Base-by-base conservation (phyloP, 2,888 invertebrate genomes). In the Leucoma salicis region DNA sequence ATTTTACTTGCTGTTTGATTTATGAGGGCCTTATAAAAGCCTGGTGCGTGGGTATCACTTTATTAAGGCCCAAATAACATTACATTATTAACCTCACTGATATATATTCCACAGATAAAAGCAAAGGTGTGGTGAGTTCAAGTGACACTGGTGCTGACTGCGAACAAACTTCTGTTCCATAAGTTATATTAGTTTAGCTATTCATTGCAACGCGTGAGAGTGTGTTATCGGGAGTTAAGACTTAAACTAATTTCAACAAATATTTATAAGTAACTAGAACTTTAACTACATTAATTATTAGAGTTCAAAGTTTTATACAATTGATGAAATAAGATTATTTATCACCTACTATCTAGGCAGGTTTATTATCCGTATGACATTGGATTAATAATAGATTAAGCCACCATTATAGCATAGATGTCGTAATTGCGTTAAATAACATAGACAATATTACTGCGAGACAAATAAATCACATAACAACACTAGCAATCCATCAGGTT, bases 1-100 rank as follows among this genome's bases (percentile, higher is more conserved):
- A 84, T 85, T 80, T 81, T 65, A 74, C 63, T 74, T 65, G 70
- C 63, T 73, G 62, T 62, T 70, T 82, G 82, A 83, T 84, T 83
- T 82, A 84, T 68, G 76, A 68, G 66, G 61, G 71, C 73, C 76
- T 74, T 76, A 75, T 77, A 78, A 77, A 82, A 81, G 81, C 78
- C 75, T 69, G 70, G 66, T 78, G 74, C 73, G 75, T 72, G 69
- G n/a, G 64, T 46, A 63, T 79, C 74, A 58, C 32, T 36, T 35
- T 49, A 46, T 40, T 15, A 32, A 25, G 55, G 25, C 12, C 54
- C 35, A 3, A 29, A 32, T 35, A 49, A 37, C 28, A 31, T 46
- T 38, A n/a, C 35, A 21, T 24, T 16, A 38, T 35, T 45, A 35
- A 44, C 42, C 24, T 49, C 4, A 35, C 25, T 36, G 27, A 14